A percentile compares a stretch with the other conserved stretches of the same genome.
Evolutionary conservation across 2,797 vertebrate species (phyloP).

Genomic region (Miichthys miiuy): DNA sequence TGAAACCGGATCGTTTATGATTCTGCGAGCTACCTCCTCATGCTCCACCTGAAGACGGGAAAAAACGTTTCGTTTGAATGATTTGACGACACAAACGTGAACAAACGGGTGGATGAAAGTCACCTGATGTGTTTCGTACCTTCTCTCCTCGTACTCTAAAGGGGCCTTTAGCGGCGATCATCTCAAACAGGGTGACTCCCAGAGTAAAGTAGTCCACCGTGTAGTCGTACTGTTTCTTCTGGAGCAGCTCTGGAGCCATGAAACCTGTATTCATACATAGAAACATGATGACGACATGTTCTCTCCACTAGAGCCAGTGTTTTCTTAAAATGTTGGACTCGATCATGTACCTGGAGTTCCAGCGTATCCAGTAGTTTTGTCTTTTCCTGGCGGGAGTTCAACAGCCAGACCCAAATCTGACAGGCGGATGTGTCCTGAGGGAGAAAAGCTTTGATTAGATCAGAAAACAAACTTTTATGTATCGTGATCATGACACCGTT

Average conservation of each 20-base stretch:
- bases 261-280: constrained; percentile 74
- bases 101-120: not conserved
- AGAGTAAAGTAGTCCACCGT: constrained; percentile 87
- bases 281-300: not conserved
- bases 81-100: not conserved
- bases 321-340: not conserved
- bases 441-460: constrained; percentile 29
- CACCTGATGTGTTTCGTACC: constrained; percentile 58
- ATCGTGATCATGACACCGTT: too few relatives aligned
- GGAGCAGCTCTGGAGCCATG: constrained; percentile 86
- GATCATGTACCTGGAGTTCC: constrained; percentile 82
- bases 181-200: constrained; percentile 85
- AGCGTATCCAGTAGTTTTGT: constrained; percentile 85
- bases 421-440: constrained; percentile 83
- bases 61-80: not conserved
- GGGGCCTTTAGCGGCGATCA: constrained; percentile 86
- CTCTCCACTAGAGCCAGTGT: not conserved
- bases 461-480: not conserved
- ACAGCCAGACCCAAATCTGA: constrained; percentile 87
- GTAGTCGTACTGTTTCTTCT: constrained; percentile 85
- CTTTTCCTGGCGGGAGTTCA: constrained; percentile 82
- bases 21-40: constrained; percentile 80
- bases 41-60: constrained; percentile 79
- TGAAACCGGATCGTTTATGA: constrained; percentile 74
- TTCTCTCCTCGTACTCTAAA: constrained; percentile 84